phyloP scores from a whole-genome alignment of 2,888 invertebrate genomes.

The Anorthoa munda region DNA sequence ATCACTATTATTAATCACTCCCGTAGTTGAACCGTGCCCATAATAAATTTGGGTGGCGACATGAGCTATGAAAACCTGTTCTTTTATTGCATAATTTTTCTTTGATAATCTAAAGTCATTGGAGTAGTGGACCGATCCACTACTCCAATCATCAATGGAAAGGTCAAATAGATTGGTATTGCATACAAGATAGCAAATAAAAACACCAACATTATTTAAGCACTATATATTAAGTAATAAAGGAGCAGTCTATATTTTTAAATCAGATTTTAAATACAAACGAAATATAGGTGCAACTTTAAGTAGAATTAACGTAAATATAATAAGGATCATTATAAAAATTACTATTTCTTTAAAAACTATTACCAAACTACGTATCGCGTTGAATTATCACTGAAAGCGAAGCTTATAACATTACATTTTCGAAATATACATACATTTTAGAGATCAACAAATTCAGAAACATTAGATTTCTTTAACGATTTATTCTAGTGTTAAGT shows the following conservation, averaged over 20 bases:
- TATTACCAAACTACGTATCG: slow-evolving; percentile 90
- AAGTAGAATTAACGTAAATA: slow-evolving; percentile 73
- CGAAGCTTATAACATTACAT: slow-evolving; percentile 73
- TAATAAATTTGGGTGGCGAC: too few relatives aligned
- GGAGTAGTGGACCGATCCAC: too few relatives aligned
- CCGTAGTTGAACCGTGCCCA: too few relatives aligned
- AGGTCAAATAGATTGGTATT: too few relatives aligned
- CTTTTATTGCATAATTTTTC: too few relatives aligned
- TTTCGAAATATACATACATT: slow-evolving; percentile 79
- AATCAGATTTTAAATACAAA: slow-evolving; percentile 81
- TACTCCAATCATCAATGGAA: too few relatives aligned
- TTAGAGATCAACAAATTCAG: slow-evolving; percentile 86
- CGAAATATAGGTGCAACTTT: slow-evolving; percentile 76
- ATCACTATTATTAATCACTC: too few relatives aligned
- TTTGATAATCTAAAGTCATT: too few relatives aligned
- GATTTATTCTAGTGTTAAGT: slow-evolving; percentile 49
- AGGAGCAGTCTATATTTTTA: slow-evolving; percentile 79
- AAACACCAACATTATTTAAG: slow-evolving; percentile 69
- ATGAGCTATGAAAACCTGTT: too few relatives aligned
- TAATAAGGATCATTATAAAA: slow-evolving; percentile 84
- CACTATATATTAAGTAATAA: slow-evolving; percentile 78
- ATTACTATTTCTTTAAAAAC: slow-evolving; percentile 81
- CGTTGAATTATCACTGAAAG: slow-evolving; percentile 84
- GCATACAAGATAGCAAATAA: slow-evolving; percentile 8
- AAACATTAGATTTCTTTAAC: slow-evolving; percentile 71